These are phyloP conservation scores for Stictonetta naevosa DNA, from an alignment of 2,113 vertebrate genomes.

Conservation along the genomic window DNA sequence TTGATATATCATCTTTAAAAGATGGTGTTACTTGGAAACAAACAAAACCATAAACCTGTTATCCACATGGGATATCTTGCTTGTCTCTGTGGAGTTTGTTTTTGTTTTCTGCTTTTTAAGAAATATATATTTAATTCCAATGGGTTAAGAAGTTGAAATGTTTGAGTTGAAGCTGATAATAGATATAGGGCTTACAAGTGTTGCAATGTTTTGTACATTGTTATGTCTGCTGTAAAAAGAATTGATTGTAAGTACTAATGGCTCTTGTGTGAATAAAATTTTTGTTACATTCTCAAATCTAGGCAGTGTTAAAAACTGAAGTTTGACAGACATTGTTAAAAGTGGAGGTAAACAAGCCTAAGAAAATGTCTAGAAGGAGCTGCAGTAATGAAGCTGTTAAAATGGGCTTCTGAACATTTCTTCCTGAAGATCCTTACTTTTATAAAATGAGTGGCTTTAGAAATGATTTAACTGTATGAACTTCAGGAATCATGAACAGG, in stretches of 20 bases:
- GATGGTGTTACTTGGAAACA: conserved; percentile 55
- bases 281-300: conserved; percentile 73
- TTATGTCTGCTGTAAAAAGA: conserved; percentile 75
- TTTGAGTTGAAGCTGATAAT: conserved; percentile 60
- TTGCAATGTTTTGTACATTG: conserved; percentile 74
- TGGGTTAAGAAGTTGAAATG: conserved; percentile 62
- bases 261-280: conserved; percentile 76
- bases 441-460: neutral
- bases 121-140: conserved; percentile 61
- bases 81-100: conserved; percentile 63
- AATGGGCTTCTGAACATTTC: neutral
- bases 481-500: neutral
- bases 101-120: conserved; percentile 22
- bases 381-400: neutral
- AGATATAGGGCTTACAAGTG: conserved; percentile 46
- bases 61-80: conserved; percentile 58
- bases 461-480: neutral
- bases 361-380: neutral
- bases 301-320: conserved; percentile 51
- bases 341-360: neutral
- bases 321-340: conserved; percentile 21
- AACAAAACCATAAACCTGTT: conserved; percentile 50
- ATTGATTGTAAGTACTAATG: conserved; percentile 74
- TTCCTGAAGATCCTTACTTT: neutral
- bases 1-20: conserved; percentile 64